phyloP scores from a whole-genome alignment of 37 sponge, comb jelly and placozoan genomes.

The Mnemiopsis leidyi region DNA sequence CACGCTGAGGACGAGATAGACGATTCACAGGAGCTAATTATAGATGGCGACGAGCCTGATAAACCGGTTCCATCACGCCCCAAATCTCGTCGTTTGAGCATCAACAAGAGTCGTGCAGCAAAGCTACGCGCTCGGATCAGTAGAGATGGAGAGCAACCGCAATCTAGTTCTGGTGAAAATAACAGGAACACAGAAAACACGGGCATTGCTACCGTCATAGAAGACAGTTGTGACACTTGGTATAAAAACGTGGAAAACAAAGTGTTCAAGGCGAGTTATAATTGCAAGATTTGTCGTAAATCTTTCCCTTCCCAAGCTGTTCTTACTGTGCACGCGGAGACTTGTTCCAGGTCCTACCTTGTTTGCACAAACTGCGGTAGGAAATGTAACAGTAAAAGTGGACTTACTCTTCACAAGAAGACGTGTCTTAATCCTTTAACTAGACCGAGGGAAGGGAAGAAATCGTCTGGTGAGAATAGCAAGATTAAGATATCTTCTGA shows the following conservation, averaged over 20 bases:
- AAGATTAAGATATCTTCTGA: background rate
- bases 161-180: background rate
- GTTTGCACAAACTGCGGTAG: slow-evolving; percentile 40
- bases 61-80: background rate
- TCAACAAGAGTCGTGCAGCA: background rate
- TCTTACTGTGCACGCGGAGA: slow-evolving; percentile 5
- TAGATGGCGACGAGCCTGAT: background rate
- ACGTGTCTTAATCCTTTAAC: background rate
- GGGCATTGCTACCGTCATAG: background rate
- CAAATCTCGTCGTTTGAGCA: background rate
- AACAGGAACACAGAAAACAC: background rate
- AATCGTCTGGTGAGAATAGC: background rate
- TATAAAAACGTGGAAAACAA: slow-evolving; percentile 53
- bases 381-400: slow-evolving; percentile 12
- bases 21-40: background rate
- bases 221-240: slow-evolving; percentile 40
- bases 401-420: background rate
- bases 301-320: background rate
- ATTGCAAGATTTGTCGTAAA: background rate
- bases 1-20: background rate
- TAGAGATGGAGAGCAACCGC: background rate
- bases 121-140: background rate
- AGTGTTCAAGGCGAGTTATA: background rate
- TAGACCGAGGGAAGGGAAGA: background rate
- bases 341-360: background rate